A percentile compares a stretch with the other conserved stretches of the same genome.
Conservation (phyloP, 1,140 invertebrate species). For the Drosophila sp. region DNA sequence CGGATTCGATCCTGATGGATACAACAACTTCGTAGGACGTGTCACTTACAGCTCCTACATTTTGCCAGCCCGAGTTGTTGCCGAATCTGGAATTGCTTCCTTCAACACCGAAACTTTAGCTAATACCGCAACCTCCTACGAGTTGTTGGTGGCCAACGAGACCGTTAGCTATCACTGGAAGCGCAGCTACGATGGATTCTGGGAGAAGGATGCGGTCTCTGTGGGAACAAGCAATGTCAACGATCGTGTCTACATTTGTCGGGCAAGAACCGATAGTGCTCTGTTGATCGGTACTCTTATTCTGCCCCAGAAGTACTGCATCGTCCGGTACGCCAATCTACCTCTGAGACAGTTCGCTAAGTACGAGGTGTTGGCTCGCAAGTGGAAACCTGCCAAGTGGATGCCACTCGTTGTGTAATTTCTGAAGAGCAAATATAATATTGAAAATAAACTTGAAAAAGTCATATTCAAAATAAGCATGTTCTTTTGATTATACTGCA, state of each 20-base stretch:
- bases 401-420: background rate
- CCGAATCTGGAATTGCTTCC: conserved; percentile 42
- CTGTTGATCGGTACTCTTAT: conserved; percentile 1
- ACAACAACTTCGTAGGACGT: conserved; percentile 60
- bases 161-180: conserved; percentile 30
- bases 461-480: no score
- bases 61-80: conserved; percentile 53
- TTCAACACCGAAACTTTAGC: conserved; percentile 9
- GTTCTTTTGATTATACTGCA: no score
- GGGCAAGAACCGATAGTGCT: background rate
- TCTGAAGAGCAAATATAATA: no score
- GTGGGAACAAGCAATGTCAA: conserved; percentile 24
- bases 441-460: no score
- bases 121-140: background rate
- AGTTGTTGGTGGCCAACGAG: background rate
- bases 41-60: conserved; percentile 8
- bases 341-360: conserved; percentile 29
- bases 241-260: conserved; percentile 41
- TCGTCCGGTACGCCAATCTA: conserved; percentile 10
- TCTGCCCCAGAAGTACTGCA: background rate
- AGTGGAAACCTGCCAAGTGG: conserved; percentile 1
- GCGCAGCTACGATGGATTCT: conserved; percentile 37
- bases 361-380: conserved; percentile 36
- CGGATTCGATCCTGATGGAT: conserved; percentile 51
- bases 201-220: conserved; percentile 35